These are phyloP conservation scores for Zoanthus sociatus DNA, from an alignment of 92 coral and sea anemone genomes.

Conservation along the genomic window DNA sequence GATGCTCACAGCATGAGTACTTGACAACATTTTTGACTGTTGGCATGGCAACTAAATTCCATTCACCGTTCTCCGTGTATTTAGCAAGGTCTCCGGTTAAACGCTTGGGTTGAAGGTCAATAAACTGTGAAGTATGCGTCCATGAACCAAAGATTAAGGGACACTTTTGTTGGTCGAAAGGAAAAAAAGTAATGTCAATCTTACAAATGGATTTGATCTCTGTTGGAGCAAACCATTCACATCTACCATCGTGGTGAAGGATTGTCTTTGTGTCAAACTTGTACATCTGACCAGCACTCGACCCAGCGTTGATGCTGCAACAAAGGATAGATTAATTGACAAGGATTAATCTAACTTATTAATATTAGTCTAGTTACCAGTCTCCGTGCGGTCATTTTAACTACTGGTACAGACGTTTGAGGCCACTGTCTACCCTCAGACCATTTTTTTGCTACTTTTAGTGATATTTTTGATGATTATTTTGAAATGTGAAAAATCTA, in stretches of 20 bases:
- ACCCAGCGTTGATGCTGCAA: conserved; percentile 76
- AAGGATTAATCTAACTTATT: no score
- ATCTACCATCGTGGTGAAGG: conserved; percentile 73
- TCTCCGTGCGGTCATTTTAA: no score
- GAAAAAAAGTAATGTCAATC: conserved; percentile 93
- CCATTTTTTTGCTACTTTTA: no score
- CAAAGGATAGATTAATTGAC: no score
- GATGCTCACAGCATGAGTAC: conserved; percentile 81
- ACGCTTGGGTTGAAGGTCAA: conserved; percentile 70
- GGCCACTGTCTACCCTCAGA: no score
- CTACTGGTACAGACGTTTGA: no score
- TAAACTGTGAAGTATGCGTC: conserved; percentile 78
- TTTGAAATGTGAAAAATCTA: no score
- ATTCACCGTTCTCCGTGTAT: conserved; percentile 90
- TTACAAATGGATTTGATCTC: conserved; percentile 93
- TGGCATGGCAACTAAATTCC: conserved; percentile 79
- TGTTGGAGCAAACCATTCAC: conserved; percentile 90
- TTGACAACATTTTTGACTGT: conserved; percentile 68
- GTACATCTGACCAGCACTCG: conserved; percentile 90
- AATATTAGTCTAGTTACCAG: no score
- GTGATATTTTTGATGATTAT: no score
- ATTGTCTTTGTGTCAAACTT: conserved; percentile 87
- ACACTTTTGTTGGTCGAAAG: conserved; percentile 89
- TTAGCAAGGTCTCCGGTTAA: conserved; percentile 80
- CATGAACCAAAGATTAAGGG: conserved; percentile 87